Evolutionary conservation across 2,888 invertebrate genomes (phyloP), one percentile per base, ranked within the genome.

Genomic region (Troilus luridus): DNA sequence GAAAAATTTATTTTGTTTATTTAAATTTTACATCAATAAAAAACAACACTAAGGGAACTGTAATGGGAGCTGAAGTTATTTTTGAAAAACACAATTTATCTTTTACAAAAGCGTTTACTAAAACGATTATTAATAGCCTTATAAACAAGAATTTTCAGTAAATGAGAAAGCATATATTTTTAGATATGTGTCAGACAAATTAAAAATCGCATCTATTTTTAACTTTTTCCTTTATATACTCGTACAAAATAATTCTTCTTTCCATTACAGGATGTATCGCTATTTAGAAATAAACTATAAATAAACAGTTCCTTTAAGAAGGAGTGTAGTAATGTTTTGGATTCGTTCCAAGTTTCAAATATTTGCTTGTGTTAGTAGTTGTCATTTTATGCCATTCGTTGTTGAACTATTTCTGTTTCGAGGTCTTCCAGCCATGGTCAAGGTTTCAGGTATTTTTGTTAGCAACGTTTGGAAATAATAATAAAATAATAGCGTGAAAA

Each of bases 351-450:
- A 41, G 41, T 27, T 77, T 77, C 17, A 77, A 77, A 77, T 77
- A 77, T 77, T 77, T 77, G 72, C 41, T 77, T 27, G 72, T 77
- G 41, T 41, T 41, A 77, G 72, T 77, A 21, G 72, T 27, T 27
- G 72, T 77, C 72, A 77, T 77, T 77, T 77, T 77, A 27, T 41
- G 72, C 72, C 72, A 77, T 77, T 27, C 72, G 41, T 41, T 77
- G 5, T 41, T 1, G 41, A 77, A 8, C 72, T 77, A 77, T 77
- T 77, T 24, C 72, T 77, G 72, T 77, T 41, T 77, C 1, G 41
- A 77, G 72, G 41, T 77, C 72, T 17, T 77, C 27, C 72, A 77
- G 72, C 41, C 72, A 77, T 41, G 72, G 72, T 41, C 72, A 77
- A 41, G 72, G 72, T 41, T 27, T 41, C 41, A 0, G 41, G 17